Base-by-base conservation (phyloP, 1,140 invertebrate species). In the Neodiprion virginianus region DNA sequence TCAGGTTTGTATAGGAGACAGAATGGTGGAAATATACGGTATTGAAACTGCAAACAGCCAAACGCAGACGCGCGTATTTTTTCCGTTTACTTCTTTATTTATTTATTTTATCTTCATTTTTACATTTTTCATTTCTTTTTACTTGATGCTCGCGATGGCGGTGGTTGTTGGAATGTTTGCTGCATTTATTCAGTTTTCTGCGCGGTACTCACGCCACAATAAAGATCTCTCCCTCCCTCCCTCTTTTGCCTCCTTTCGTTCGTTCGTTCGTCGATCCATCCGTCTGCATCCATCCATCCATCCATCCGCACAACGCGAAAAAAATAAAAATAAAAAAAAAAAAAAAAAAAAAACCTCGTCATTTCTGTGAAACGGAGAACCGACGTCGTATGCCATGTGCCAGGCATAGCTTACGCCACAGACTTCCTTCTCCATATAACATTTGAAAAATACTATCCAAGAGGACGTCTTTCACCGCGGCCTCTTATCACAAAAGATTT, bases 131-230 rank as follows among this genome's bases (percentile, higher is more conserved):
- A 40, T 40, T 40, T 40, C 28, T 40, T 40, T 40, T 40, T 61
- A 61, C 53, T 61, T 61, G 53, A 40, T 40, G 28, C 28, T 40
- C 28, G 28, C 5, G 5, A 40, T 61, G 53, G 53, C 8, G n/a
- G 53, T 61, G 53, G 53, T 61, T 12, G 53, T 11, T 2, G 53
- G 53, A n/a, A 12, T 12, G 53, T 61, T 12, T 61, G 53, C 53
- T 61, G 53, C 53, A 61, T 61, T 61, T 61, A 61, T 61, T 61
- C 53, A 61, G 53, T 61, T 61, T 61, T 61, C 53, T 61, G 53
- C 53, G 53, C 53, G 53, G 53, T 61, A 61, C 53, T 61, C 53
- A 5, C 11, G n/a, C 53, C 7, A 61, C 53, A 61, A 61, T 61
- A 8, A 8, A 61, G n/a, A 61, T 17, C 53, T 61, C 11, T 61